Evolutionary conservation across 1,140 invertebrate species (phyloP).

Genomic region (Pachyrhynchus sulphureomaculatus): DNA sequence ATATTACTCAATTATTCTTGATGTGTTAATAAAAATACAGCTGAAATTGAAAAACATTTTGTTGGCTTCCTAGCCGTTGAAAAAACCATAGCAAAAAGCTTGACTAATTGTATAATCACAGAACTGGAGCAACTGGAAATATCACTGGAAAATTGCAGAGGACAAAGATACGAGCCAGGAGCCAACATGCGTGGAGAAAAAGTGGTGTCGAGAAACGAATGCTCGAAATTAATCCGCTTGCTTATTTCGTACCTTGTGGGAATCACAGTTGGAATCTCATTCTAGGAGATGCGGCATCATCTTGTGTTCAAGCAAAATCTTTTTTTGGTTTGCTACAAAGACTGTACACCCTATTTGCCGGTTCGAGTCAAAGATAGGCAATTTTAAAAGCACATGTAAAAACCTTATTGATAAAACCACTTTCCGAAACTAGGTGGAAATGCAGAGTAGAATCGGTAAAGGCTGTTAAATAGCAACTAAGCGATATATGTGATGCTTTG

Average conservation of each 20-base stretch:
- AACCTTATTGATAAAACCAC: constrained; percentile 7
- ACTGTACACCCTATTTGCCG: background rate
- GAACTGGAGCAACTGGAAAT: background rate
- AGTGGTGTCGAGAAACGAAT: no score
- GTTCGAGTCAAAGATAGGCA: no score
- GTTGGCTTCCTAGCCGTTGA: constrained; percentile 1
- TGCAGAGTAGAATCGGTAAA: constrained; percentile 14
- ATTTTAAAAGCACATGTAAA: background rate
- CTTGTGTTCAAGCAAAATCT: constrained; percentile 15
- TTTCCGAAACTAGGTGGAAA: constrained; percentile 19
- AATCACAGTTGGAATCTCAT: constrained; percentile 5
- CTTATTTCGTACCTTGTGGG: constrained; percentile 7
- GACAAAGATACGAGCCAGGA: constrained; percentile 5
- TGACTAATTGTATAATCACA: background rate
- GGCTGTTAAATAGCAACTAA: constrained; percentile 17
- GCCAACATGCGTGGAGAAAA: no score
- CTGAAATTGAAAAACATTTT: constrained; percentile 10
- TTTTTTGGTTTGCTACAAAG: constrained; percentile 13
- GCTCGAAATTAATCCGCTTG: no score
- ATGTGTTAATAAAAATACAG: constrained; percentile 6
- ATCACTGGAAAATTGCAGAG: constrained; percentile 8
- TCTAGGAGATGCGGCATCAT: constrained; percentile 10
- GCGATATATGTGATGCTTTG: no score
- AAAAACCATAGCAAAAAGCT: constrained; percentile 9
- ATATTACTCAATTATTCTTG: constrained; percentile 2